Conservation (phyloP, 2,113 vertebrate genomes). For the Periophthalmus modestus region DNA sequence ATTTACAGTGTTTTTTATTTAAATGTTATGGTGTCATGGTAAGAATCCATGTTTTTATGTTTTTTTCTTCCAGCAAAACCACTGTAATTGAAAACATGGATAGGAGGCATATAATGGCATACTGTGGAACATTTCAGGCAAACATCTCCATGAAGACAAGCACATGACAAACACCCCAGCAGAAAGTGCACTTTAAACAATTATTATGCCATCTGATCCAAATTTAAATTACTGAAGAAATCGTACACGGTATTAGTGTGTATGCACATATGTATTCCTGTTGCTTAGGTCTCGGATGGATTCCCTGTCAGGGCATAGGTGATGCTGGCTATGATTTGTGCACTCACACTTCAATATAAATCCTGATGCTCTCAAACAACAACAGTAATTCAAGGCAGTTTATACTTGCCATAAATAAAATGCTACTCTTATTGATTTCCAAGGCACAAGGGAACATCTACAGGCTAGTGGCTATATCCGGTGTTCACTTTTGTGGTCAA, state of each 20-base stretch:
- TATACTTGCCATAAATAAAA: constrained; percentile 86
- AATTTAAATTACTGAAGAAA: background rate
- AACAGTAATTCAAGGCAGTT: constrained; percentile 79
- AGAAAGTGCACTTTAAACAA: background rate
- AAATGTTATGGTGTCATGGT: background rate
- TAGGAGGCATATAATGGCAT: background rate
- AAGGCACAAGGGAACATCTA: constrained; percentile 78
- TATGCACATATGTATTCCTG: constrained; percentile 29
- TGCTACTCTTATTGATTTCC: constrained; percentile 79
- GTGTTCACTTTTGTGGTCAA: constrained; percentile 75
- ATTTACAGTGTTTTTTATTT: background rate
- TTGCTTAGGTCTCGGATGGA: constrained; percentile 38
- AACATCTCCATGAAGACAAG: background rate
- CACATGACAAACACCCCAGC: background rate
- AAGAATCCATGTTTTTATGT: no score
- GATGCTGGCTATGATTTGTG: constrained; percentile 76
- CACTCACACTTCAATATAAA: constrained; percentile 77
- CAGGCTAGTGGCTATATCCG: constrained; percentile 72
- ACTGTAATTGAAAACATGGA: background rate
- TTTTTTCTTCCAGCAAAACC: background rate
- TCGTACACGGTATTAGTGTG: background rate
- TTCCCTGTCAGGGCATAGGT: constrained; percentile 67
- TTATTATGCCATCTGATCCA: background rate
- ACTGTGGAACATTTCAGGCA: no score
- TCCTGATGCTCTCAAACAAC: constrained; percentile 64